A percentile compares a stretch with the other conserved stretches of the same genome.
These are phyloP conservation scores for Allobates femoralis DNA, from an alignment of 2,797 vertebrate genomes.

Conservation along the genomic window DNA sequence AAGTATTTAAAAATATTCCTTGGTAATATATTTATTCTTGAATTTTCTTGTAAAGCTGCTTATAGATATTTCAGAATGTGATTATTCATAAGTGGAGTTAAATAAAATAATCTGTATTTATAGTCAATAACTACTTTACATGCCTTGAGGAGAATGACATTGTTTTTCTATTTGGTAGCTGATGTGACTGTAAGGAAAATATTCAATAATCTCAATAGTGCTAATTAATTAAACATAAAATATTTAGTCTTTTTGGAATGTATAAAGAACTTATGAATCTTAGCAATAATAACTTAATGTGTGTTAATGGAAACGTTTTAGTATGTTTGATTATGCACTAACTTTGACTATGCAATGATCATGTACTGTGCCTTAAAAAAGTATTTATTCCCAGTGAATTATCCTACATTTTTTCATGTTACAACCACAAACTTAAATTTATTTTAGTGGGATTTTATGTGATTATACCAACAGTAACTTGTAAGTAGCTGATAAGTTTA, in stretches of 20 bases:
- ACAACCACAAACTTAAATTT: no score
- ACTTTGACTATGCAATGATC: no score
- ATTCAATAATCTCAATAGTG: not conserved
- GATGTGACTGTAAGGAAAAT: not conserved
- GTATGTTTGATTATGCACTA: not conserved
- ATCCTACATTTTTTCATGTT: no score
- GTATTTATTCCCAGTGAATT: no score
- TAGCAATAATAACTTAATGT: not conserved
- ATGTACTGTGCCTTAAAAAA: no score
- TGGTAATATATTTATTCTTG: not conserved
- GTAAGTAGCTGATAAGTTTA: no score
- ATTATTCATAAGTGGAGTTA: conserved; percentile 19
- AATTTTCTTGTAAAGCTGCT: not conserved
- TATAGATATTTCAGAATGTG: not conserved
- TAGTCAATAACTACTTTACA: conserved; percentile 8
- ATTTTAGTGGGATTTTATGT: no score
- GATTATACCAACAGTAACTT: no score
- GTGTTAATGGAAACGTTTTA: not conserved
- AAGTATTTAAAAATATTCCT: not conserved
- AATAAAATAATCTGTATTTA: not conserved
- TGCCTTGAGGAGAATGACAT: not conserved
- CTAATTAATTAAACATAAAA: not conserved
- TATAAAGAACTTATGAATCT: not conserved
- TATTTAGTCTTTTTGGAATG: not conserved
- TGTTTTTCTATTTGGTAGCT: not conserved